Evolutionary conservation across 1,140 invertebrate species (phyloP).

Genomic region (Pseudomyrmex concolor): DNA sequence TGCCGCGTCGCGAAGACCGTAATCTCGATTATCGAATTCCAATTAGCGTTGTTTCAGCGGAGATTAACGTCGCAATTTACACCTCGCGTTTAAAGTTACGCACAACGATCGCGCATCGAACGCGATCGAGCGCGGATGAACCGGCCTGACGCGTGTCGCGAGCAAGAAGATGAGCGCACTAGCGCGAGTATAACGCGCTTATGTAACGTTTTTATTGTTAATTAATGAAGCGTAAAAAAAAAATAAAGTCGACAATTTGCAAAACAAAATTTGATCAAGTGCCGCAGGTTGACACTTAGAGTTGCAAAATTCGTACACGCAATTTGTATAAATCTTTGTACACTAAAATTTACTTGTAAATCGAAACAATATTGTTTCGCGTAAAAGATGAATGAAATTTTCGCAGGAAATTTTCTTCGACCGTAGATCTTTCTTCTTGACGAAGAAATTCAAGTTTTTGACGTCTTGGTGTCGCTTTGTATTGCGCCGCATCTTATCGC

Average conservation of each 20-base stretch:
- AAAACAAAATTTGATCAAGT: background rate
- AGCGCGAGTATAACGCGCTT: slow-evolving; percentile 13
- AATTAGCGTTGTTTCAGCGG: background rate
- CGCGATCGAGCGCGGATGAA: slow-evolving; percentile 4
- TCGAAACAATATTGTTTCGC: no score
- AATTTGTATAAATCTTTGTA: background rate
- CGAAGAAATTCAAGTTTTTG: background rate
- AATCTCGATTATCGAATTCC: background rate
- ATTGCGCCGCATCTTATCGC: slow-evolving; percentile 20
- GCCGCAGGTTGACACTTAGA: background rate
- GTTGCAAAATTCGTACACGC: background rate
- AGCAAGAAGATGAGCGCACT: background rate
- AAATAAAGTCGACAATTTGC: slow-evolving; percentile 1
- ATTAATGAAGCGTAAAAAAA: slow-evolving; percentile 8
- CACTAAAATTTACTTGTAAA: background rate
- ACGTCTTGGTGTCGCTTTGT: slow-evolving; percentile 1
- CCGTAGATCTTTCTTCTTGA: background rate
- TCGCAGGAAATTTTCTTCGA: background rate
- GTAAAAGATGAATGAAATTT: no score
- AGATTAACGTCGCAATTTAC: slow-evolving; percentile 12
- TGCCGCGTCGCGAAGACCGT: background rate
- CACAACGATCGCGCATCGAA: background rate
- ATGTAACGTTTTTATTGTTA: slow-evolving; percentile 46
- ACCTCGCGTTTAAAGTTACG: slow-evolving; percentile 18
- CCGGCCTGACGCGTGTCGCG: background rate